Evolutionary conservation across 2,113 vertebrate genomes (phyloP).

Genomic region (Mustela lutreola): DNA sequence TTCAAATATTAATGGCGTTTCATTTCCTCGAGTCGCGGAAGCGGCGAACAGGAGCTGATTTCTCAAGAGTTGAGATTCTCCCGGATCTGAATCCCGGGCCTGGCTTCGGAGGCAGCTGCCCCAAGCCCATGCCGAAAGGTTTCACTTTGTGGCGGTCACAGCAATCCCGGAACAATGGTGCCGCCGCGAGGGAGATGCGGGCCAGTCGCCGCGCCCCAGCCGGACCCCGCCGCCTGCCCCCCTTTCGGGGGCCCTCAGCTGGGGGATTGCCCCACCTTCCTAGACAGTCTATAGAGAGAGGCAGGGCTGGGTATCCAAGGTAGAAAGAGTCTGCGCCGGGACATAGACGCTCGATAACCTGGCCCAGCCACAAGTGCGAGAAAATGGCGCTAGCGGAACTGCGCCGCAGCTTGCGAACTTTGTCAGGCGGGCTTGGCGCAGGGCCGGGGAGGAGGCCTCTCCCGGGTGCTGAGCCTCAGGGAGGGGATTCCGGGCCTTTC

Average conservation of each 20-base stretch:
- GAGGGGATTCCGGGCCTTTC: not conserved
- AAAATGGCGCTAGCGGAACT: conserved; percentile 84
- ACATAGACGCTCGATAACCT: conserved; percentile 68
- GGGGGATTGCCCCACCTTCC: not conserved
- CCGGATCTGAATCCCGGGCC: conserved; percentile 57
- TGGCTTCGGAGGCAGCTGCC: not conserved
- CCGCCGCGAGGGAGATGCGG: not conserved
- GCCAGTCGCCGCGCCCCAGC: not conserved
- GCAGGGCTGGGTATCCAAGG: conserved; percentile 57
- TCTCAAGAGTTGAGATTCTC: conserved; percentile 72
- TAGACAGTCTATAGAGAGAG: not conserved
- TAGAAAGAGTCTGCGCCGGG: conserved; percentile 49
- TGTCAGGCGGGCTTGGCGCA: not conserved
- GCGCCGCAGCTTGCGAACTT: conserved; percentile 29
- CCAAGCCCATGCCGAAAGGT: conserved; percentile 31
- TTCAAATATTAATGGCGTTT: conserved; percentile 90
- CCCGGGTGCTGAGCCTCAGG: not conserved
- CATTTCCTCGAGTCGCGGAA: conserved; percentile 84
- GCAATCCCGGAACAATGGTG: conserved; percentile 80
- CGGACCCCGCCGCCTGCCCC: not conserved
- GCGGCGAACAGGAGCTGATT: conserved; percentile 73
- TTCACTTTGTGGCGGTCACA: conserved; percentile 53
- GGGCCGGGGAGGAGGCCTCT: not conserved
- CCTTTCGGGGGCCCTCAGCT: not conserved
- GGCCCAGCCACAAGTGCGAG: conserved; percentile 85